Conservation (phyloP, 23 tunicate species). For the Ascidia mentula region DNA sequence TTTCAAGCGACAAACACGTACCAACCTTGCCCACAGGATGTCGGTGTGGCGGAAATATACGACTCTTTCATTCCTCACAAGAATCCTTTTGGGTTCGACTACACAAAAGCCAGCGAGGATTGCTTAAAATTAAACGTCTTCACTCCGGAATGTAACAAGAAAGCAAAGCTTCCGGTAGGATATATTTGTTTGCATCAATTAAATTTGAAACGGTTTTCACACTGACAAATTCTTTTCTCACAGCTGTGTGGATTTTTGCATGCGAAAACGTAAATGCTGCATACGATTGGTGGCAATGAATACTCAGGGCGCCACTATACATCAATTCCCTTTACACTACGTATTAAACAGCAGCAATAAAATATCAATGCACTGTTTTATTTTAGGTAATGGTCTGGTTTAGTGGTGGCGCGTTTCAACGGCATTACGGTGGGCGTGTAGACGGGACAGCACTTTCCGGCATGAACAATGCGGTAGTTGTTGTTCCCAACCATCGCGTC, state of each 20-base stretch:
- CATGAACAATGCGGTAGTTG: constrained; percentile 64
- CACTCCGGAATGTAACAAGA: constrained; percentile 46
- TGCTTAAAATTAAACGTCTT: constrained; percentile 71
- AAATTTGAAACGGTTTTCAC: too few relatives aligned
- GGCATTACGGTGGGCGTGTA: constrained; percentile 52
- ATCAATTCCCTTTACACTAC: too few relatives aligned
- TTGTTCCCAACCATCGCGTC: constrained; percentile 60
- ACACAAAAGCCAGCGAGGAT: constrained; percentile 39
- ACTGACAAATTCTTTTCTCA: too few relatives aligned
- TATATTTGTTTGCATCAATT: too few relatives aligned
- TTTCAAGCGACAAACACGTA: constrained; percentile 52
- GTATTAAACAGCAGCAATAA: too few relatives aligned
- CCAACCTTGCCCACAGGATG: constrained; percentile 46
- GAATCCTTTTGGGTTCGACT: constrained; percentile 26
- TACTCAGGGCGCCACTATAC: too few relatives aligned
- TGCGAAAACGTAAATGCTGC: too few relatives aligned
- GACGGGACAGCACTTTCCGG: constrained; percentile 70
- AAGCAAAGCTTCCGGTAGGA: constrained; percentile 61
- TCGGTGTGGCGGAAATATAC: constrained; percentile 24
- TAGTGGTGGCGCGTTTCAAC: constrained; percentile 60
- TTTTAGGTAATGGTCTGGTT: constrained; percentile 90
- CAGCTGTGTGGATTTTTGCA: too few relatives aligned
- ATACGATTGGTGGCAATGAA: too few relatives aligned
- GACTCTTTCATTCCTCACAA: constrained; percentile 59
- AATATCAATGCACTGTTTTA: too few relatives aligned